Conservation (phyloP, 35 echinoderm and acorn worm species). For the Eucidaris tribuloides region DNA sequence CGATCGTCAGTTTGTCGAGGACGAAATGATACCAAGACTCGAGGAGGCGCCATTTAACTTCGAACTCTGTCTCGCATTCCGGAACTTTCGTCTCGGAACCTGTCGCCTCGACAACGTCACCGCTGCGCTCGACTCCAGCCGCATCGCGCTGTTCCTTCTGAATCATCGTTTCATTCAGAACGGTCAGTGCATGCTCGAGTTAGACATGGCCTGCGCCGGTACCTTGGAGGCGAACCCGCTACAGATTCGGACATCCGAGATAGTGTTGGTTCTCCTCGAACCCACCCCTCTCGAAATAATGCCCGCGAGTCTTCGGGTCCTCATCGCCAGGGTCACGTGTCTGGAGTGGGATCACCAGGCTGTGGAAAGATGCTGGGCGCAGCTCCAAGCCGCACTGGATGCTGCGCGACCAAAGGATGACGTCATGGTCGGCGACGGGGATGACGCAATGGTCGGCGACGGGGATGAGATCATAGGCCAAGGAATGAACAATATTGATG, state of each 20-base stretch:
- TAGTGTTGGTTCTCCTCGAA: conserved; percentile 6
- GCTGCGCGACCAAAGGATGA: too few relatives aligned
- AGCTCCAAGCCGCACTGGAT: too few relatives aligned
- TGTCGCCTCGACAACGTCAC: conserved; percentile 19
- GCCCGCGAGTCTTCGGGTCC: conserved; percentile 3
- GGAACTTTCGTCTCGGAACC: conserved; percentile 14
- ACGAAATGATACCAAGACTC: conserved; percentile 1
- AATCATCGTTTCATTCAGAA: conserved; percentile 5
- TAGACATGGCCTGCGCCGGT: conserved; percentile 9
- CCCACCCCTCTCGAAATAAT: too few relatives aligned
- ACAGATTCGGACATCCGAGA: too few relatives aligned
- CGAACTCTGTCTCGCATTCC: conserved; percentile 19
- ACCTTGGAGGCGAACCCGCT: too few relatives aligned
- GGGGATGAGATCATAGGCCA: too few relatives aligned
- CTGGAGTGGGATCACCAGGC: too few relatives aligned
- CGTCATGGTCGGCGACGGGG: too few relatives aligned
- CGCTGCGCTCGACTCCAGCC: not conserved
- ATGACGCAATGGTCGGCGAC: too few relatives aligned
- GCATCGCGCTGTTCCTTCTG: conserved; percentile 4
- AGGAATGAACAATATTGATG: too few relatives aligned
- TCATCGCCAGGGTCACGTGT: too few relatives aligned
- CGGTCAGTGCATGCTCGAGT: conserved; percentile 30
- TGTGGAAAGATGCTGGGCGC: too few relatives aligned
- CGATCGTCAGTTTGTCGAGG: not conserved
- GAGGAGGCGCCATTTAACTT: conserved; percentile 18